phyloP scores from a whole-genome alignment of 2,113 vertebrate genomes.

The Pyrgilauda ruficollis region DNA sequence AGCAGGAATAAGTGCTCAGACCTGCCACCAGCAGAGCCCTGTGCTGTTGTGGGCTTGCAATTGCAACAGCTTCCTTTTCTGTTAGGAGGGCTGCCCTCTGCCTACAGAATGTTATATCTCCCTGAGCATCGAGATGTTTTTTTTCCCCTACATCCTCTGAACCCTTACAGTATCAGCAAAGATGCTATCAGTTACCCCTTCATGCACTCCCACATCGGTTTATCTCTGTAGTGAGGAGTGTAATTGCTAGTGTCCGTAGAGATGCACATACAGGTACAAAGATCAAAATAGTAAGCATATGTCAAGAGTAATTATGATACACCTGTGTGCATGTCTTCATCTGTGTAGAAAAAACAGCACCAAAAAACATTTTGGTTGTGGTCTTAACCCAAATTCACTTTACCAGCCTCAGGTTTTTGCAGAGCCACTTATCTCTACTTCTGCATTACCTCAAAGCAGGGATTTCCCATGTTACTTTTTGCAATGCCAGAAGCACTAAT shows the following conservation, averaged over 20 bases:
- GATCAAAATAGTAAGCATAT: background rate
- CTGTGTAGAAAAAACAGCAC: background rate
- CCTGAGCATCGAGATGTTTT: background rate
- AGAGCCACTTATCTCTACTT: slow-evolving; percentile 22
- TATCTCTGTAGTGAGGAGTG: background rate
- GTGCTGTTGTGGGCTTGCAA: background rate
- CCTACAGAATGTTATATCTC: background rate
- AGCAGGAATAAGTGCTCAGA: background rate
- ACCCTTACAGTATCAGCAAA: background rate
- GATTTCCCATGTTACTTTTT: slow-evolving; percentile 38
- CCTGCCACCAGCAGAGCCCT: background rate
- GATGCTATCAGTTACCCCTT: background rate
- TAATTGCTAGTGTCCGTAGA: background rate
- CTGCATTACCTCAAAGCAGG: slow-evolving; percentile 38
- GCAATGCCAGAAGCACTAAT: slow-evolving; percentile 16
- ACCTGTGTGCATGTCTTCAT: background rate
- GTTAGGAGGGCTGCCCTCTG: background rate
- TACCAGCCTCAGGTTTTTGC: background rate
- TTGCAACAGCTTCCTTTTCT: background rate
- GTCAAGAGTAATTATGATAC: slow-evolving; percentile 14
- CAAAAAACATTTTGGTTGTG: background rate
- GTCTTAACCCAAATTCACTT: slow-evolving; percentile 43
- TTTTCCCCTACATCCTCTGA: background rate
- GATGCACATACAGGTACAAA: background rate
- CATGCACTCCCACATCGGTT: background rate